These are phyloP conservation scores for Periparus ater DNA, from an alignment of 2,797 vertebrate genomes.

Conservation along the genomic window DNA sequence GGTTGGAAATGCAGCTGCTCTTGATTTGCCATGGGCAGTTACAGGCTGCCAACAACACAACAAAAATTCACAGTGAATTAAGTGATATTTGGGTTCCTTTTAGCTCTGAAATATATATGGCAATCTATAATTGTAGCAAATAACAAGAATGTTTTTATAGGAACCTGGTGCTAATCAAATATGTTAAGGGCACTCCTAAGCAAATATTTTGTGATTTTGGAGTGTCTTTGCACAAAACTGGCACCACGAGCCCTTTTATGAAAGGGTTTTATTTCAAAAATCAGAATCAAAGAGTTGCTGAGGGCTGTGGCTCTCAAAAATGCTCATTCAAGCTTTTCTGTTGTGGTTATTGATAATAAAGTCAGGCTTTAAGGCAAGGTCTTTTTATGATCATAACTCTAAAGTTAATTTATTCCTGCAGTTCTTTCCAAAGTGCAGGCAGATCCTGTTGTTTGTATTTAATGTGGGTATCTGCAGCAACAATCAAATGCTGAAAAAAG, in stretches of 20 bases:
- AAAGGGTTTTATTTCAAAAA: not conserved
- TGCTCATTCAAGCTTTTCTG: not conserved
- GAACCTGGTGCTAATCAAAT: not conserved
- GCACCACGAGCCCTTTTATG: not conserved
- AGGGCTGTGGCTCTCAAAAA: not conserved
- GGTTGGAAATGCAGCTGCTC: not conserved
- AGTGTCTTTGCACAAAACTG: not conserved
- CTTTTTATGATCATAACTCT: not conserved
- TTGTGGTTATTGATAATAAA: not conserved
- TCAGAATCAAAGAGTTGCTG: not conserved
- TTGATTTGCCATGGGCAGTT: not conserved
- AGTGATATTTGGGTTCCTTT: not conserved
- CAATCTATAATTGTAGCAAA: not conserved
- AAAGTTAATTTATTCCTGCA: not conserved
- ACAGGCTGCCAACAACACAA: not conserved
- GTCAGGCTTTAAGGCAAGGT: not conserved
- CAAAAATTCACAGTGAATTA: not conserved
- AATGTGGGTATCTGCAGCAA: not conserved
- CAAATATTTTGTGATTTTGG: not conserved
- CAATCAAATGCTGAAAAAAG: not conserved
- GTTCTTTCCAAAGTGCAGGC: not conserved
- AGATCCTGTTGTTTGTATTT: not conserved
- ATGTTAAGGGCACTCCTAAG: not conserved
- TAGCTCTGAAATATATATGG: not conserved
- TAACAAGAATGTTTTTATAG: not conserved